These are phyloP conservation scores for Ypsolopha sequella DNA, from an alignment of 2,888 invertebrate species.

Conservation along the genomic window DNA sequence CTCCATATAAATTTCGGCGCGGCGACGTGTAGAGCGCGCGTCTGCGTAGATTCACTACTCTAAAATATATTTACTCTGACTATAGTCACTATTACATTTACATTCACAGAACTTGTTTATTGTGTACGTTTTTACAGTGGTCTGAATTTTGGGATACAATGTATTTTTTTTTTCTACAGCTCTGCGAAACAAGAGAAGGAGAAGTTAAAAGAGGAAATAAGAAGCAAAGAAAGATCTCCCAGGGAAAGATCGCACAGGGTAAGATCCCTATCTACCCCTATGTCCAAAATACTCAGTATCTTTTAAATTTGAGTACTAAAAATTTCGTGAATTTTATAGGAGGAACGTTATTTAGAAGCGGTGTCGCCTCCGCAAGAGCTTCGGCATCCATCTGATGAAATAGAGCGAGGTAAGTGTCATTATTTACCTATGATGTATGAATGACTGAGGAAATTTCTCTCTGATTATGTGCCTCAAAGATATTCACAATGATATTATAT, in stretches of 20 bases:
- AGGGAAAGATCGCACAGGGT: conserved; percentile 58
- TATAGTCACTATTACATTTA: no score
- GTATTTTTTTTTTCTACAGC: neutral
- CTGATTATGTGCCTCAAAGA: no score
- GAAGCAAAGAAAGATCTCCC: conserved; percentile 68
- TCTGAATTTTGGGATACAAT: no score
- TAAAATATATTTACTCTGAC: no score
- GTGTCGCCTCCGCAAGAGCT: conserved; percentile 64
- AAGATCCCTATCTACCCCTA: conserved; percentile 13
- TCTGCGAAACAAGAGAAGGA: conserved; percentile 45
- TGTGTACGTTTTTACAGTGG: no score
- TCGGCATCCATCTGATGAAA: conserved; percentile 62
- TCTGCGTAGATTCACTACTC: no score
- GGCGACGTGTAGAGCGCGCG: no score
- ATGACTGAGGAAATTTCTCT: conserved; percentile 1
- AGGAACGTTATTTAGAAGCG: conserved; percentile 60
- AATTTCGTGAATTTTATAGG: conserved; percentile 23
- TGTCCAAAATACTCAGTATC: conserved; percentile 24
- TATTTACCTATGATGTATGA: neutral
- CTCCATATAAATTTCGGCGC: no score
- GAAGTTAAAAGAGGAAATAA: conserved; percentile 72
- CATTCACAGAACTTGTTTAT: no score
- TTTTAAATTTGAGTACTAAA: conserved; percentile 16
- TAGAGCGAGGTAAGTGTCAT: conserved; percentile 48
- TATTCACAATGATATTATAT: no score